Conservation (phyloP, 2,113 vertebrate species). For the Grammatotria lemairii region DNA sequence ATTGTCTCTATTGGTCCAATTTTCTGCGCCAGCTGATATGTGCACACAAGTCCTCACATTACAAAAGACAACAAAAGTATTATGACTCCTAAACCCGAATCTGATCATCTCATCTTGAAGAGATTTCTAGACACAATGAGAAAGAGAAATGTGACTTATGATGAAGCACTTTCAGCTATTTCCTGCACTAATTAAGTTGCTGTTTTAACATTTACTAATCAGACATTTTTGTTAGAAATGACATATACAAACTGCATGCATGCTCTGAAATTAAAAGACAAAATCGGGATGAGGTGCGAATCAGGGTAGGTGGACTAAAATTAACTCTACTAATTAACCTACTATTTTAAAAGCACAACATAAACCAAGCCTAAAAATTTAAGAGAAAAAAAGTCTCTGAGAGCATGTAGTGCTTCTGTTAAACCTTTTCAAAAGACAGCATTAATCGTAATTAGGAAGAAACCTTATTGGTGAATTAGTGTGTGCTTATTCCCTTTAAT, state of each 20-base stretch:
- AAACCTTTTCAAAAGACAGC: neutral
- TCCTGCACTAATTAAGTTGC: neutral
- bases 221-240: neutral
- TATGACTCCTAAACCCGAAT: neutral
- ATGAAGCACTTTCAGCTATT: neutral
- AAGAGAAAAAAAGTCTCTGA: neutral
- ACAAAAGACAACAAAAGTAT: neutral
- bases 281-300: neutral
- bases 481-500: neutral
- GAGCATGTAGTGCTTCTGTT: neutral
- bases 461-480: neutral
- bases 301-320: neutral
- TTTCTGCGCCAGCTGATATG: slow-evolving; percentile 3
- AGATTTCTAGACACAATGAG: neutral
- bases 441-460: neutral
- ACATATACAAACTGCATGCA: neutral
- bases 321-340: neutral
- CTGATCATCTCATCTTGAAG: neutral
- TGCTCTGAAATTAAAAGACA: neutral
- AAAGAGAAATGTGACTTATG: neutral
- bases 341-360: neutral
- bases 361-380: neutral
- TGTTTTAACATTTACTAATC: neutral
- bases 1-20: slow-evolving; percentile 11
- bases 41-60: neutral